These are phyloP conservation scores for Meloidogyne chitwoodi DNA, from an alignment of 1,140 invertebrate genomes.

Conservation along the genomic window DNA sequence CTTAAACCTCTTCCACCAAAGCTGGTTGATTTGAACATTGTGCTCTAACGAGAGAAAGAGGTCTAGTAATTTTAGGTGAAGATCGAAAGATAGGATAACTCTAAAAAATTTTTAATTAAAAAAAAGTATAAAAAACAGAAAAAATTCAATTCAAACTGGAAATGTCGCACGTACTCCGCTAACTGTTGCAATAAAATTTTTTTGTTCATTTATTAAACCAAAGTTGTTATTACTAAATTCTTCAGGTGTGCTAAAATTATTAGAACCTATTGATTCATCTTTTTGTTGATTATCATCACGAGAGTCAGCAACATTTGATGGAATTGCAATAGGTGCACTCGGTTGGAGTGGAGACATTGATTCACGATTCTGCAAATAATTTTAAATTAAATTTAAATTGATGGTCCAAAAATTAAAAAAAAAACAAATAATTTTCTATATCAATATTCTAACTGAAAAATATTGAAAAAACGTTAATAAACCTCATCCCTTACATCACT, in stretches of 20 bases:
- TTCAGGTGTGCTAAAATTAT: constrained; percentile 31
- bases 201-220: constrained; percentile 1
- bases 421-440: too few species aligned
- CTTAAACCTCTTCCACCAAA: background rate
- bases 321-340: constrained; percentile 13
- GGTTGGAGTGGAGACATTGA: constrained; percentile 20
- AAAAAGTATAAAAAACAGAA: background rate
- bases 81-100: background rate
- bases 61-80: constrained; percentile 22
- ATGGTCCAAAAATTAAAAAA: background rate
- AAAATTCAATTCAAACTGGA: constrained; percentile 3
- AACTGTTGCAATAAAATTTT: constrained; percentile 3
- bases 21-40: background rate
- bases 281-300: background rate
- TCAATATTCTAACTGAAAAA: too few species aligned
- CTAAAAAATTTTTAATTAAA: background rate
- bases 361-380: constrained; percentile 1
- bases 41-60: background rate
- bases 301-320: background rate
- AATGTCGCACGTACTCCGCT: constrained; percentile 1
- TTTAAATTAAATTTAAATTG: background rate
- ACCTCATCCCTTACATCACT: background rate
- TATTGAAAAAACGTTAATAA: background rate
- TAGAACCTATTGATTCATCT: constrained; percentile 17
- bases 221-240: constrained; percentile 24